Evolutionary conservation across 2,113 vertebrate genomes (phyloP).

Genomic region (Rhombomys opimus): DNA sequence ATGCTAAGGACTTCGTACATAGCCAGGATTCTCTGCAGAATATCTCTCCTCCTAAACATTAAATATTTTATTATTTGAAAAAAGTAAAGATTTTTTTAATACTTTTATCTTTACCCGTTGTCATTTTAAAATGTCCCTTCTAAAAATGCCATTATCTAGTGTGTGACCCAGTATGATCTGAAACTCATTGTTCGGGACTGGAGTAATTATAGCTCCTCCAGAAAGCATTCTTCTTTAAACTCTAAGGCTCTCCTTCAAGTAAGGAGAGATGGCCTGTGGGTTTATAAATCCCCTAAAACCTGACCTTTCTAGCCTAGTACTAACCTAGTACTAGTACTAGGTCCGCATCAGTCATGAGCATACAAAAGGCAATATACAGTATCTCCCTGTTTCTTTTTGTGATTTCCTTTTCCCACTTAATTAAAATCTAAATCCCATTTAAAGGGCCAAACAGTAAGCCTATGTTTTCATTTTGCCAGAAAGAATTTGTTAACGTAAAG

Average conservation of each 20-base stretch:
- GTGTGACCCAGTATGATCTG: neutral
- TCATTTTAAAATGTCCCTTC: neutral
- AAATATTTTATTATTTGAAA: neutral
- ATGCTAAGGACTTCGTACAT: neutral
- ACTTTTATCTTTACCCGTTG: neutral
- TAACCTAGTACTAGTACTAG: too few species aligned
- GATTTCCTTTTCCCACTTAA: neutral
- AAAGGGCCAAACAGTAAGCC: neutral
- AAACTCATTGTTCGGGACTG: neutral
- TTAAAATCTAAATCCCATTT: neutral
- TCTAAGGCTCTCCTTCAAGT: too few species aligned
- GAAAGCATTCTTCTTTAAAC: neutral
- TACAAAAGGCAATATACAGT: neutral
- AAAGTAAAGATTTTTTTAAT: neutral
- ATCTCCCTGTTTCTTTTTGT: neutral
- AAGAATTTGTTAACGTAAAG: neutral
- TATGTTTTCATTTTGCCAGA: neutral
- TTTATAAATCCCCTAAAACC: too few species aligned
- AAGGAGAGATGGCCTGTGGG: fast-evolving
- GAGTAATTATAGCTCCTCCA: neutral
- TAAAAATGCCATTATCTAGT: neutral
- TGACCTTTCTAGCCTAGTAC: neutral
- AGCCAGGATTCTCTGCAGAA: neutral
- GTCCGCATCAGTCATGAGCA: neutral
- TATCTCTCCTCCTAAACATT: neutral